Base-by-base conservation (phyloP, 2,797 vertebrate genomes). In the Xyrichtys novacula region DNA sequence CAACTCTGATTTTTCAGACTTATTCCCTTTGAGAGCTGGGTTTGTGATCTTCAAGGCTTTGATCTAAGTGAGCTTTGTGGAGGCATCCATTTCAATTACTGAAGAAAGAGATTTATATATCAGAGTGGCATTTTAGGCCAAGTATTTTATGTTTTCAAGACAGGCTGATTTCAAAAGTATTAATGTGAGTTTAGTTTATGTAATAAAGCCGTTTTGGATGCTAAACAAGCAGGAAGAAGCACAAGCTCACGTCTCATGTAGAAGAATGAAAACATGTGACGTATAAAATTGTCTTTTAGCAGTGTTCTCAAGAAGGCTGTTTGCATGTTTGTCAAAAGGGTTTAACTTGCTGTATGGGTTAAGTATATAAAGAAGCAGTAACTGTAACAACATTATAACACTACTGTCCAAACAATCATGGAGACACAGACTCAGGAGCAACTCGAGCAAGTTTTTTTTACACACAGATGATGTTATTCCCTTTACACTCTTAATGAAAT, bases 61-160 rank as follows among this genome's bases (percentile, higher is more conserved):
- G 48, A 78, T 49, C 8, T 48, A 7, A 64, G 20, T 42, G 31
- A 15, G 43, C 19, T 77, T 56, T 77, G 46, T 36, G 40, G 40
- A 60, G 26, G 40, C 48, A 49, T 15, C 47, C 29, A 60, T 20
- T 16, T 23, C 2, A 38, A 36, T 28, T 8, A 53, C 15, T 62
- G 12, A 39, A 56, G 38, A 52, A 12, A 42, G 10, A 47, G 17
- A 32, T 56, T 57, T 25, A 32, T 53, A 34, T 29, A 42, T 61
- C 26, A 12, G 4, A 6, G 28, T 2, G 23, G 25, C 17, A 28
- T 11, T 59, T 20, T 1, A 36, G n/a, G 28, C 34, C 44, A 42
- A 55, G 49, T 28, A 50, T 60, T 3, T 19, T 1, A 54, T 12
- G 40, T 38, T 70, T 52, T 62, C 19, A 14, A 38, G 17, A 17